phyloP scores from a whole-genome alignment of 2,113 vertebrate genomes.

The Saimiri boliviensis region DNA sequence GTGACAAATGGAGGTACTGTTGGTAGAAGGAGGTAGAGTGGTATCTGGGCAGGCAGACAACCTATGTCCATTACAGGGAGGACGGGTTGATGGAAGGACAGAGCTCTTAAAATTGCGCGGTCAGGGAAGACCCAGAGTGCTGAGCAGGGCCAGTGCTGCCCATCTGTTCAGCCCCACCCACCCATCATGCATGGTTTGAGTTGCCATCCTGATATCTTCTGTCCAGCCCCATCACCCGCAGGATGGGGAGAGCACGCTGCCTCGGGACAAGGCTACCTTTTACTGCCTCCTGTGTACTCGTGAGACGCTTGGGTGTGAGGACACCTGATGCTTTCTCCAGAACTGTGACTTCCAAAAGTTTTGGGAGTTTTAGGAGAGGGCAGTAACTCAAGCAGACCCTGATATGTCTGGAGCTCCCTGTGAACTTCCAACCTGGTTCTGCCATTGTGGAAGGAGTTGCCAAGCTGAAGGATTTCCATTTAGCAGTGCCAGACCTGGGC shows the following conservation, averaged over 20 bases:
- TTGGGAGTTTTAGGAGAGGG: background rate
- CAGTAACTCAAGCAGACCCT: background rate
- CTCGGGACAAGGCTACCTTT: background rate
- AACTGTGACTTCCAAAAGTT: background rate
- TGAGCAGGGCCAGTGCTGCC: background rate
- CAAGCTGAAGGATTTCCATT: background rate
- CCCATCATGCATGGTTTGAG: background rate
- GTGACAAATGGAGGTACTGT: background rate
- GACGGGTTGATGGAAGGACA: background rate
- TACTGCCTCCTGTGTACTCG: background rate
- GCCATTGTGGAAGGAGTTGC: background rate
- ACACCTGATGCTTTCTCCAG: background rate
- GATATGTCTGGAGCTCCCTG: background rate
- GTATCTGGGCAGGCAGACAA: background rate
- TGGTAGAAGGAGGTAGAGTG: background rate
- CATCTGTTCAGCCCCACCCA: background rate
- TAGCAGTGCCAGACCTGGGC: background rate
- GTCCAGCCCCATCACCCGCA: background rate
- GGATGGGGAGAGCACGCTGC: background rate
- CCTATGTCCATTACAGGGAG: background rate
- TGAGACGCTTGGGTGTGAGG: background rate
- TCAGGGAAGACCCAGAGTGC: background rate
- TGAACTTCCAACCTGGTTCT: background rate
- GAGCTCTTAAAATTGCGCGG: background rate
- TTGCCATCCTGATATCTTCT: background rate